phyloP scores from a whole-genome alignment of 2,888 invertebrate genomes.

The Pyrrhia umbra region DNA sequence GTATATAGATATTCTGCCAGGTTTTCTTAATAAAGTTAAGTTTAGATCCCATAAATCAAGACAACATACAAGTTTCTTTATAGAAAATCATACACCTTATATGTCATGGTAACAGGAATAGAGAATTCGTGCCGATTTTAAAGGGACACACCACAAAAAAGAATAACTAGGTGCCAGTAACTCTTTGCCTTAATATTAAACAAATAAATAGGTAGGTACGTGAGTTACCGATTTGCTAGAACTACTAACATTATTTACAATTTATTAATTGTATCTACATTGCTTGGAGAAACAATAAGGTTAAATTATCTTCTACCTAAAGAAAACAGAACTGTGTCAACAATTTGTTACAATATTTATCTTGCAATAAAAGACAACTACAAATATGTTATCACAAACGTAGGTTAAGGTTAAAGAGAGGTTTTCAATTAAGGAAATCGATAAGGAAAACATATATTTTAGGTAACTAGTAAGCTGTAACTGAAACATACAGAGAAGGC shows the following conservation, averaged over 20 bases:
- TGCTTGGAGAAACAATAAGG: neutral
- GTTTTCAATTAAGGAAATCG: neutral
- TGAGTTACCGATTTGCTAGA: neutral
- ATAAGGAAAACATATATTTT: neutral
- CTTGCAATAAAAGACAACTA: neutral
- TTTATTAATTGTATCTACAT: too few relatives aligned
- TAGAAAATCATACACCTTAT: too few relatives aligned
- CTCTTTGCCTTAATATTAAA: neutral
- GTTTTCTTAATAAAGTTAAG: too few relatives aligned
- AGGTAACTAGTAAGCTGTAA: too few relatives aligned
- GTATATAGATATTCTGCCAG: too few relatives aligned
- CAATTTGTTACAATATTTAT: neutral
- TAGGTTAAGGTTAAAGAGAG: neutral
- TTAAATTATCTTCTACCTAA: neutral
- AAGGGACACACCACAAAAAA: neutral
- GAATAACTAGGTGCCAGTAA: neutral
- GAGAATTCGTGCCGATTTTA: too few relatives aligned
- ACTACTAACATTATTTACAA: too few relatives aligned
- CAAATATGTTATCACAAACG: neutral
- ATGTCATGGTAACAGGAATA: too few relatives aligned
- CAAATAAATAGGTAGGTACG: neutral
- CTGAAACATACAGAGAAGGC: too few relatives aligned
- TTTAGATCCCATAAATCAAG: too few relatives aligned
- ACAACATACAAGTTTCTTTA: too few relatives aligned
- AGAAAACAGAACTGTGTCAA: neutral